phyloP scores from a whole-genome alignment of 2,797 vertebrate genomes.

The Menidia menidia region DNA sequence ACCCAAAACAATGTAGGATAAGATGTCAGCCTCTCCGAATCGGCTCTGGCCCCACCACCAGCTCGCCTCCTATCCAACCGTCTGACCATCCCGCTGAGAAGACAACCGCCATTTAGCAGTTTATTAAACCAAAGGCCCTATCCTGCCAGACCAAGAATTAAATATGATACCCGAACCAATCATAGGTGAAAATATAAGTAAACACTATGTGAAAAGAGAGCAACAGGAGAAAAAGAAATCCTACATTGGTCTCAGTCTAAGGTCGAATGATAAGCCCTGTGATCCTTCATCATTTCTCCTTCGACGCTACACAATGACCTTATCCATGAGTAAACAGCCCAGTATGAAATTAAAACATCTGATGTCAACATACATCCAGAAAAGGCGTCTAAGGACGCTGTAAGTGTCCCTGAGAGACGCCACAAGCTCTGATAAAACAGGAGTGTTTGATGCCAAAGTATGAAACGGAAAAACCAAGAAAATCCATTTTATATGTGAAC shows the following conservation, averaged over 20 bases:
- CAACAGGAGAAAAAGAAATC: neutral
- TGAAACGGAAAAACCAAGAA: neutral
- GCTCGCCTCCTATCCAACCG: too few species aligned
- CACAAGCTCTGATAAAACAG: too few species aligned
- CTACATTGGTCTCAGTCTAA: neutral
- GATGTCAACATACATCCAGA: neutral
- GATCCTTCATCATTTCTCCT: neutral
- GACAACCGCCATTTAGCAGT: too few species aligned
- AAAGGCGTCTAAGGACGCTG: neutral
- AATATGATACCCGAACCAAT: too few species aligned
- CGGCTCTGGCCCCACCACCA: too few species aligned
- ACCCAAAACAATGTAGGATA: too few species aligned
- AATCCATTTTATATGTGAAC: neutral
- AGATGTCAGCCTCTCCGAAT: too few species aligned
- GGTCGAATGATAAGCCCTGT: neutral
- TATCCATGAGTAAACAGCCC: neutral
- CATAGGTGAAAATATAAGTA: too few species aligned
- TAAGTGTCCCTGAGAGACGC: neutral
- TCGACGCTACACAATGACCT: neutral
- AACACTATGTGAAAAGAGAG: neutral
- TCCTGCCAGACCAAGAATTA: too few species aligned
- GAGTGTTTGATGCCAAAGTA: neutral
- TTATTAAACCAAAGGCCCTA: too few species aligned
- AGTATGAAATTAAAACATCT: neutral
- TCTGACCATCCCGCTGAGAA: too few species aligned